Evolutionary conservation across 2,113 vertebrate genomes (phyloP).

Genomic region (Crotalus horridus): DNA sequence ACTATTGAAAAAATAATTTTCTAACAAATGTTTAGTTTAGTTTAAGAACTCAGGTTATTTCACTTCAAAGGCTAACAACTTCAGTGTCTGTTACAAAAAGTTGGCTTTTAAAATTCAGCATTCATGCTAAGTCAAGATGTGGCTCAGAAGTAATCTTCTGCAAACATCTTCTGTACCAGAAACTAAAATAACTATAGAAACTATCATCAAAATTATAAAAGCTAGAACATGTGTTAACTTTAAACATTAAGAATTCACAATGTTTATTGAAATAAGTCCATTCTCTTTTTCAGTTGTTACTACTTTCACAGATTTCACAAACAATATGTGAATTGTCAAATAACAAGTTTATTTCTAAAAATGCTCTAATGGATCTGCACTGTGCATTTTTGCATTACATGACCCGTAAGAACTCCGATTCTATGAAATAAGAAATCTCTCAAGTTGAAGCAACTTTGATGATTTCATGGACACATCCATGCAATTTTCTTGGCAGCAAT

Average conservation of each 20-base stretch:
- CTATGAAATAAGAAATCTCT: neutral
- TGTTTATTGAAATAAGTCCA: neutral
- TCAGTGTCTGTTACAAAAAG: neutral
- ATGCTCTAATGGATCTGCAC: neutral
- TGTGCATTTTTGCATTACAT: neutral
- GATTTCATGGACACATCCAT: neutral
- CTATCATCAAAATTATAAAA: neutral
- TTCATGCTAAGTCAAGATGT: neutral
- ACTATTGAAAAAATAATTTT: neutral
- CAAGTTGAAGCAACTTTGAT: neutral
- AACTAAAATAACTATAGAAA: neutral
- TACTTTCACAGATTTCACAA: neutral
- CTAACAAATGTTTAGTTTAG: neutral
- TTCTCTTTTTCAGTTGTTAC: neutral
- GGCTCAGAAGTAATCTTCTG: conserved; percentile 1
- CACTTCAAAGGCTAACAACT: neutral
- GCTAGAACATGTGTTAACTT: neutral
- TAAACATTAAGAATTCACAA: neutral
- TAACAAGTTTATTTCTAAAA: neutral
- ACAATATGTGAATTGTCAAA: neutral
- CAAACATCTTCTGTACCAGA: neutral
- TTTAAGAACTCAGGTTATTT: neutral
- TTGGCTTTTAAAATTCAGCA: neutral
- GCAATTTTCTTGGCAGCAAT: neutral
- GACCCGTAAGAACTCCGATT: neutral